A percentile compares a stretch with the other conserved stretches of the same genome.
Conservation (phyloP, 2,113 vertebrate species). For the Tragelaphus strepsiceros region DNA sequence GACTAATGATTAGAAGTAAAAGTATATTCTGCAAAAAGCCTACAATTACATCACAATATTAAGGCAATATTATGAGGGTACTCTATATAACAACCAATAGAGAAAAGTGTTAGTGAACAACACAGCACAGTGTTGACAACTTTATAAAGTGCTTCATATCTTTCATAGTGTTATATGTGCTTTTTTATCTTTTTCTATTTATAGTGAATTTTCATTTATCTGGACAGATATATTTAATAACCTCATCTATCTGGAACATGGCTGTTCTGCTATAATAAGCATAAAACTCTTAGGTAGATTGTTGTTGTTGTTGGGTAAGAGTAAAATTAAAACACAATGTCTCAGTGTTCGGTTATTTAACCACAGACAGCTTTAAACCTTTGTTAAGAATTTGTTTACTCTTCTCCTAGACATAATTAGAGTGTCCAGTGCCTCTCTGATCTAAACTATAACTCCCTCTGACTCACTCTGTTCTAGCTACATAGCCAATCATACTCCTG, state of each 20-base stretch:
- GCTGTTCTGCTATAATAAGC: background rate
- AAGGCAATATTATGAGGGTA: background rate
- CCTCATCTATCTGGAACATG: background rate
- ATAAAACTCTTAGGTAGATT: background rate
- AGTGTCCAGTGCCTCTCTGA: background rate
- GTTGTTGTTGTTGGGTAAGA: background rate
- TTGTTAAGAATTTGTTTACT: background rate
- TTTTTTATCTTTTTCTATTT: background rate
- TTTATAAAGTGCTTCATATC: background rate
- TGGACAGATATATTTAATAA: background rate
- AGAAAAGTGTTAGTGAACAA: background rate
- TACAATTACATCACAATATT: background rate
- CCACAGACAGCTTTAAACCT: background rate
- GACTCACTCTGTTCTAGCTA: background rate
- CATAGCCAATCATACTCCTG: background rate
- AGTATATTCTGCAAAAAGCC: background rate
- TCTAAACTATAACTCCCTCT: background rate
- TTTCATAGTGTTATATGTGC: background rate
- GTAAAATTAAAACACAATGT: background rate
- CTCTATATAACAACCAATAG: background rate
- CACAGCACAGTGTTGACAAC: background rate
- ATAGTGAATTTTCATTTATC: background rate
- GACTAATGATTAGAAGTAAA: background rate
- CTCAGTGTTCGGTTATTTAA: background rate
- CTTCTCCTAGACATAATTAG: background rate